Conservation (phyloP, 53 echinoderm and acorn worm genomes). For the Holothuria leucospilota region DNA sequence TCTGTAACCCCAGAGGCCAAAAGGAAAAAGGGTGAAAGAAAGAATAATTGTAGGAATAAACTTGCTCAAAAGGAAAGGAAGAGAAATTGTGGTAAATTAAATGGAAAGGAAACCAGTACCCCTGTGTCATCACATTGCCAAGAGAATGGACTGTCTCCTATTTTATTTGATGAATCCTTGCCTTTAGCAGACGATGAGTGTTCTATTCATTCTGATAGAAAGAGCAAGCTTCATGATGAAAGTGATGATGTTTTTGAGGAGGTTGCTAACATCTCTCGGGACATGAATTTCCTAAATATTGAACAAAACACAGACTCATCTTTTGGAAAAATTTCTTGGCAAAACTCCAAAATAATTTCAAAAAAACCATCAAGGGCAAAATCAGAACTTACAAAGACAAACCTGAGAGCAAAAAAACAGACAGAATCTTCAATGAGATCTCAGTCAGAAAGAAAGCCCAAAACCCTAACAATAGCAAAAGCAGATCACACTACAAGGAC, state of each 20-base stretch:
- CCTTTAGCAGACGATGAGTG: background rate
- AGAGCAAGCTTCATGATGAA: background rate
- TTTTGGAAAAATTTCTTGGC: background rate
- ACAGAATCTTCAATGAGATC: too few species aligned
- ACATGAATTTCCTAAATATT: background rate
- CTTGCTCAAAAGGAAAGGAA: background rate
- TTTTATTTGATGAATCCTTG: constrained; percentile 3
- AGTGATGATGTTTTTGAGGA: constrained; percentile 16
- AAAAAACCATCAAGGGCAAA: too few species aligned
- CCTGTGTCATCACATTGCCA: constrained; percentile 23
- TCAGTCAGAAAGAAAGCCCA: background rate
- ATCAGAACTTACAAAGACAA: too few species aligned
- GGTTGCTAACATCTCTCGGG: background rate
- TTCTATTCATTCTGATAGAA: background rate
- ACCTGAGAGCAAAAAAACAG: too few species aligned
- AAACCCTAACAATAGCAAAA: background rate
- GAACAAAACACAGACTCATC: background rate
- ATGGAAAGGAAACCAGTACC: constrained; percentile 10
- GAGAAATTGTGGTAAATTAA: too few species aligned
- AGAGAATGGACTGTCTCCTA: background rate
- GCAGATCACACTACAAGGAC: too few species aligned
- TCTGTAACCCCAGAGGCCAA: constrained; percentile 13
- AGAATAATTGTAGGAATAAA: background rate
- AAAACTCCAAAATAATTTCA: too few species aligned
- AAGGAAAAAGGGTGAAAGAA: background rate